Evolutionary conservation across 2,113 vertebrate species (phyloP).

Genomic region (Anoplopoma fimbria): DNA sequence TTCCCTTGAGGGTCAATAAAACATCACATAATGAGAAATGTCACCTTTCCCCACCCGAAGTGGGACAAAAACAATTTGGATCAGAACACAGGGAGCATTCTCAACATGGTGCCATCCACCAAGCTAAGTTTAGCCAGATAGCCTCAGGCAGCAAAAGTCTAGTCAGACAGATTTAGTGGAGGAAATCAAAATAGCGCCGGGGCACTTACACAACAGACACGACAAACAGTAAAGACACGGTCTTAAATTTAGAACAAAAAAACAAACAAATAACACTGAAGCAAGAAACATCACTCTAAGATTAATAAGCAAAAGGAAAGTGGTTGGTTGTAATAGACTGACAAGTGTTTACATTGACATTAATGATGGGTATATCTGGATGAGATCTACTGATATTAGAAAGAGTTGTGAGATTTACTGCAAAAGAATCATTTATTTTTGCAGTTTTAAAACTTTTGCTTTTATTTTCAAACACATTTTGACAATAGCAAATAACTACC

Average conservation of each 20-base stretch:
- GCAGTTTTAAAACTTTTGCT: background rate
- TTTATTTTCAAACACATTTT: background rate
- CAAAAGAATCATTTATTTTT: background rate
- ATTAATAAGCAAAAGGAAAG: background rate
- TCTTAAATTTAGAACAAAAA: constrained; percentile 2
- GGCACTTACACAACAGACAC: constrained; percentile 14
- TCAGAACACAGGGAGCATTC: constrained; percentile 43
- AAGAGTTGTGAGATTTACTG: background rate
- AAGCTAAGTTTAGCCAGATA: constrained; percentile 50
- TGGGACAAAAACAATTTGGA: constrained; percentile 63
- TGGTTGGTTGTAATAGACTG: background rate
- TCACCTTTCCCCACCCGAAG: constrained; percentile 43
- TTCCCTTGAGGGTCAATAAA: constrained; percentile 62
- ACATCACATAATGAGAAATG: constrained; percentile 67
- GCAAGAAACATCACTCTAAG: background rate
- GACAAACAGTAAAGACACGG: background rate
- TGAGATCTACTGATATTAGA: background rate
- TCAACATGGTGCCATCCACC: constrained; percentile 51
- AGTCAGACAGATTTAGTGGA: constrained; percentile 50
- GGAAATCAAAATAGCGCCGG: constrained; percentile 56
- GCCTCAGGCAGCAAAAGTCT: constrained; percentile 43
- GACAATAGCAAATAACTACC: constrained; percentile 4
- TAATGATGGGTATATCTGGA: background rate
- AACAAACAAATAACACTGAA: background rate
- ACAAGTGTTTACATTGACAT: background rate